phyloP scores from a whole-genome alignment of 2,888 invertebrate species.

The Heliconius sara region DNA sequence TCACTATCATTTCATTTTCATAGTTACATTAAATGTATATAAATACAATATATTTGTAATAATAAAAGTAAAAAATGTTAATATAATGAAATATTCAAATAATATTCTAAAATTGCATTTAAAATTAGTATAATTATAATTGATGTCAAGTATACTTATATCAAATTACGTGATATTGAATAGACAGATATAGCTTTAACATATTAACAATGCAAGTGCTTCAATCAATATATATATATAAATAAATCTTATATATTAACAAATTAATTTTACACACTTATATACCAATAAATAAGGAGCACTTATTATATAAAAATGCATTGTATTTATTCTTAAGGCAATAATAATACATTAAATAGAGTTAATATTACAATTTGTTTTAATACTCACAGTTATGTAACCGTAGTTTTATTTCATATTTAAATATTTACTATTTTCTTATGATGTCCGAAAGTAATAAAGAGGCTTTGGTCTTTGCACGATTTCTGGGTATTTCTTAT shows the following conservation, averaged over 20 bases:
- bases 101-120: constrained; percentile 19
- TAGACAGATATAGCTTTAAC: not conserved
- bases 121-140: constrained; percentile 5
- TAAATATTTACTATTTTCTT: constrained; percentile 51
- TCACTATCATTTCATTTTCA: constrained; percentile 59
- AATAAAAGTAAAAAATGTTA: constrained; percentile 1
- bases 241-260: not conserved
- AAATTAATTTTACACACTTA: not conserved
- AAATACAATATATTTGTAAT: constrained; percentile 35
- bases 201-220: constrained; percentile 26
- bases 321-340: constrained; percentile 31
- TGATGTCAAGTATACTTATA: constrained; percentile 1
- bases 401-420: constrained; percentile 31
- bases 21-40: constrained; percentile 48
- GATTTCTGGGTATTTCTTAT: constrained; percentile 55
- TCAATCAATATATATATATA: not conserved
- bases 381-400: constrained; percentile 41
- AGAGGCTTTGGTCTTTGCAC: constrained; percentile 83
- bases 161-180: not conserved
- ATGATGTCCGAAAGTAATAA: constrained; percentile 70
- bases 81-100: not conserved
- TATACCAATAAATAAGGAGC: not conserved
- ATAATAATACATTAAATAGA: constrained; percentile 50
- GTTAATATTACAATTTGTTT: constrained; percentile 47
- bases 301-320: constrained; percentile 15